Evolutionary conservation across 1,140 invertebrate species (phyloP).

Genomic region (Bombus waltoni): DNA sequence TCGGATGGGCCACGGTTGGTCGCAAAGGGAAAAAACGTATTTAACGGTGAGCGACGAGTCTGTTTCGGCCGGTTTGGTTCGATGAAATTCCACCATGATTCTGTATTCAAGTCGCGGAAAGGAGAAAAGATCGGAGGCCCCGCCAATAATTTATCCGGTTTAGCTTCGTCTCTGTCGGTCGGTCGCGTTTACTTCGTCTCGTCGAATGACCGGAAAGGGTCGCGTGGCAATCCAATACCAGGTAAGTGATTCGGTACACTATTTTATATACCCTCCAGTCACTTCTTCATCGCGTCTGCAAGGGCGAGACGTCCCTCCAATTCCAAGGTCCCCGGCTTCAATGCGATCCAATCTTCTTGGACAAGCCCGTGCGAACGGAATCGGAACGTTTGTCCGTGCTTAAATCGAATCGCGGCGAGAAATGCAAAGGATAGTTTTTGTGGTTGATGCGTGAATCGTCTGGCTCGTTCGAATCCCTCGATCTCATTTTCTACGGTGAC

Average conservation of each 20-base stretch:
- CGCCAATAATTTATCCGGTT: slow-evolving; percentile 36
- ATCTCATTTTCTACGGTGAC: slow-evolving; percentile 13
- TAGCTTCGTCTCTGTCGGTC: not conserved
- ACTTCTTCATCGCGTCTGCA: slow-evolving; percentile 38
- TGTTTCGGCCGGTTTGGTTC: not conserved
- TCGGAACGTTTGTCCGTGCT: slow-evolving; percentile 49
- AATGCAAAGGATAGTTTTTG: slow-evolving; percentile 65
- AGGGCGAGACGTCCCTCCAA: slow-evolving; percentile 23
- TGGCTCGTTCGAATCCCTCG: slow-evolving; percentile 1
- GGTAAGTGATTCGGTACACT: slow-evolving; percentile 53
- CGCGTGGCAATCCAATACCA: slow-evolving; percentile 53
- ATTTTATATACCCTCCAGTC: slow-evolving; percentile 54
- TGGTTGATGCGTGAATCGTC: slow-evolving; percentile 26
- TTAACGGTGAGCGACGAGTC: not conserved
- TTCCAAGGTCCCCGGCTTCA: slow-evolving; percentile 59
- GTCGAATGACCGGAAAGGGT: slow-evolving; percentile 9
- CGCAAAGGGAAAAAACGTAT: not conserved
- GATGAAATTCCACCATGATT: not conserved
- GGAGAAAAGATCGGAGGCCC: not conserved
- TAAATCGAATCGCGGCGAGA: slow-evolving; percentile 62
- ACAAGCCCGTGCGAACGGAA: slow-evolving; percentile 49
- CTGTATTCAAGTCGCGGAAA: slow-evolving; percentile 8
- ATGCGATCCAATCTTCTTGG: slow-evolving; percentile 69
- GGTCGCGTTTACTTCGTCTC: not conserved
- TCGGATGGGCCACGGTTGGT: not conserved